Base-by-base conservation (phyloP, 1,140 invertebrate species). In the Brachionus koreanus region DNA sequence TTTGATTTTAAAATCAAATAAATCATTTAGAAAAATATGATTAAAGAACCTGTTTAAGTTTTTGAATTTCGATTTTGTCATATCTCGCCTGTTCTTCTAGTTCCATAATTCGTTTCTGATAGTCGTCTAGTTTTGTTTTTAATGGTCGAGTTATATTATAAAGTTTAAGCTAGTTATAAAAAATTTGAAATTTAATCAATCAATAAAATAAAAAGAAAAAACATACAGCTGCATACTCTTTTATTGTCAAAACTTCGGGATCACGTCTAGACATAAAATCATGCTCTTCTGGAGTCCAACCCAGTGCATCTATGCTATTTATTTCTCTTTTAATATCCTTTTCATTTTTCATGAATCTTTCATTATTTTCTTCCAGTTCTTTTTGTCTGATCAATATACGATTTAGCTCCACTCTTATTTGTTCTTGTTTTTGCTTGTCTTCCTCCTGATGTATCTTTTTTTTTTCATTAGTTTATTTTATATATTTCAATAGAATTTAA, bases 201-300 rank as follows among this genome's bases (percentile, higher is more conserved):
- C 3, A 43, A 9, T 35, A 37, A 39, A 16, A 46, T 37, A n/a
- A 23, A 5, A 12, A 29, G 29, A 29, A 29, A 3, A n/a, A 69
- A 77, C 85, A 84, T 86, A 88, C 88, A 16, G 87, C 87, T 69
- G 88, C 87, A 86, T 85, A 87, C 83, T 88, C 87, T 84, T 86
- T 85, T 0, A 89, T 83, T 13, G 87, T 86, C 37, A 88, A 81
- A 13, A 86, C 85, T 74, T 87, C 87, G 75, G 87, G 85, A 77
- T 82, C 84, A n/a, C 85, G 67, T 10, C 81, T 82, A 72, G 85
- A 84, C 19, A 89, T 83, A 49, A 87, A 84, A 84, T 86, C 86
- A 83, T 87, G 88, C 82, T 85, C 84, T 57, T 87, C 86, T 83
- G 89, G 87, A 29, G 85, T 85, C 33, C 88, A 67, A n/a, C 85